phyloP scores from a whole-genome alignment of 2,113 vertebrate species.

The Poeciliopsis turrubarensis region DNA sequence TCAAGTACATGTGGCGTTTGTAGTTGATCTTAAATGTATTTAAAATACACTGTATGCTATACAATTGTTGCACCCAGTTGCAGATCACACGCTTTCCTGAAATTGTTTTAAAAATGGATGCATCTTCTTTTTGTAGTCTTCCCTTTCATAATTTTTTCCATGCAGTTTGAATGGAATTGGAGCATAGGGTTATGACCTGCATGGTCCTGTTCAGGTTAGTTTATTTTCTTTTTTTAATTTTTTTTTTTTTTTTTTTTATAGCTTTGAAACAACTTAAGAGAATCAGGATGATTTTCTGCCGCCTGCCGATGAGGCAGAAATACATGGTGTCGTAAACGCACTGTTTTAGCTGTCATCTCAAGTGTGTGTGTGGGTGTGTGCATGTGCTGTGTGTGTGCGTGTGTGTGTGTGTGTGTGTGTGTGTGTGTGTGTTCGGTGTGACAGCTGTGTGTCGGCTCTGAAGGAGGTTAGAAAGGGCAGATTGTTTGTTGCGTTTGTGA shows the following conservation, averaged over 20 bases:
- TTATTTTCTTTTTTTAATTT: background rate
- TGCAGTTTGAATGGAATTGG: too few species aligned
- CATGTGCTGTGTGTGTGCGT: background rate
- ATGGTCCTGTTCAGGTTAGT: background rate
- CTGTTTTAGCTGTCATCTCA: conserved; percentile 25
- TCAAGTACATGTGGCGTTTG: background rate
- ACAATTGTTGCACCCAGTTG: background rate
- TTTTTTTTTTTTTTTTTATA: background rate
- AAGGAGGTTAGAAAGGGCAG: conserved; percentile 16
- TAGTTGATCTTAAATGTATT: conserved; percentile 15
- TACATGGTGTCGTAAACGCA: conserved; percentile 18
- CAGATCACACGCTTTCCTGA: background rate
- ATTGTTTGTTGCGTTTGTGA: conserved; percentile 12
- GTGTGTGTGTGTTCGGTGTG: conserved; percentile 41
- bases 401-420: conserved; percentile 17
- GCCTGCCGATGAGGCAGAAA: conserved; percentile 5
- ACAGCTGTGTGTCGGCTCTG: conserved; percentile 32
- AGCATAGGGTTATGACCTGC: too few species aligned
- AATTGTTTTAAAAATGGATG: background rate
- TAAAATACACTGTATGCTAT: background rate
- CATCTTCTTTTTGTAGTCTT: too few species aligned
- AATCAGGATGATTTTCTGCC: background rate
- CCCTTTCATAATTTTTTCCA: too few species aligned
- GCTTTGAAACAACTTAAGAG: background rate
- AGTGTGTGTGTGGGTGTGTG: conserved; percentile 11